Evolutionary conservation across 92 coral and sea anemone genomes (phyloP), one percentile per base, ranked within the genome.

Genomic region (Bergia sp.): DNA sequence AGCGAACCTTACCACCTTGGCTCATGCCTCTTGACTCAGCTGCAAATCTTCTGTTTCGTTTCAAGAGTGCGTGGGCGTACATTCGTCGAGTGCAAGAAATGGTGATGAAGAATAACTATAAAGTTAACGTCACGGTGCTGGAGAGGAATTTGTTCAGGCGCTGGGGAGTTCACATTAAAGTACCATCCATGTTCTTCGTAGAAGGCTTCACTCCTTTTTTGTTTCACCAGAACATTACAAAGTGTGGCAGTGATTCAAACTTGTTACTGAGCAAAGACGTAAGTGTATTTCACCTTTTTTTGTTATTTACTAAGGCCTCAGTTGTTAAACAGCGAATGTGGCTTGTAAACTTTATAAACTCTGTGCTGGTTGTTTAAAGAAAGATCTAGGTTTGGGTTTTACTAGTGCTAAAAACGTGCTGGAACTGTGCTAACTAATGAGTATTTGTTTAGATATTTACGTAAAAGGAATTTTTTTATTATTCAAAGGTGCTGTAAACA

Each of bases 161-260:
- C 57, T 95, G 84, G 84, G 92, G 95, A 38, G 77, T 95, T 40
- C 79, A 79, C 3, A 71, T 95, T 42, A 79, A 88, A 53, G 92
- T 93, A 18, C 96, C 96, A 0, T 89, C 91, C 47, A 8, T 92
- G 47, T 29, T 73, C 37, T 82, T 87, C 8, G 85, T 86, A 15
- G 91, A 83, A 36, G 89, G 90, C n/a, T 91, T 93, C 87, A 89
- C 91, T 71, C 90, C 87, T 39, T 93, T 93, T 92, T 4, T 95
- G 73, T 95, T 92, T 88, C 92, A 97, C 82, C 99, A 97, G 43
- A 96, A 97, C 86, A 81, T 88, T 5, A 79, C 98, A 71, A 96
- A 80, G 79, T 95, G 99, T 55, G 88, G 93, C 7, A 92, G 92
- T 49, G 98, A 97, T 91, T 96, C 98, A 79, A 97, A 97, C 77